Base-by-base conservation (phyloP, 2,888 invertebrate species). In the Athripsodes cinereus region DNA sequence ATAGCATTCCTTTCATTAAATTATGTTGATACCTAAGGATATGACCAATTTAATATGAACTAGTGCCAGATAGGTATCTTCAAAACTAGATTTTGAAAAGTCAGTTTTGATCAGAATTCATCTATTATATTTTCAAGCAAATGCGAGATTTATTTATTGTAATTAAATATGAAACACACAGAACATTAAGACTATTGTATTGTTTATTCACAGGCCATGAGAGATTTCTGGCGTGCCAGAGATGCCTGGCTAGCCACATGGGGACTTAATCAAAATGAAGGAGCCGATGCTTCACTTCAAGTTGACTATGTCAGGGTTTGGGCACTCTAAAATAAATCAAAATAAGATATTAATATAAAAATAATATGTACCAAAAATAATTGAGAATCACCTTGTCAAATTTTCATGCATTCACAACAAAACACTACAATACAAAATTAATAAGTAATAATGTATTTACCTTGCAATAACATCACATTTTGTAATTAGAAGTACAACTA, bases 281-380 rank as follows among this genome's bases (percentile, higher is more conserved):
- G 81, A 53, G 80, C 79, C 60, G 78, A 81, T 61, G 79, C 84
- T 1, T 81, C 84, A 1, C 69, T 87, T 22, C 80, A 84, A 68
- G 79, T 88, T 11, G 86, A 87, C 72, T 87, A 86, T 66, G 80
- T 87, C 57, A 76, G 80, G 62, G 78, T 87, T 19, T 87, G 83
- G 82, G 83, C 83, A 46, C 68, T 83, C 59, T 83, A 78, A 68
- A 58, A 47, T 40, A 13, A 40, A 13, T 8, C 40, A 40, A 13
- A 31, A 31, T 31, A 31, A 31, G 6, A 31, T 31, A 8, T 31
- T 11, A 11, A 31, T 31, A 31, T 6, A 6, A 8, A 8, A 11
- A 11, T 11, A 31, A 31, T 8, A 31, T 31, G 31, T 31, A 8
- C 11, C 11, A 31, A 31, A 31, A 31, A 31, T 8, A 31, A 31